Percentiles rank a stretch among this genome's conserved stretches.
phyloP scores from a whole-genome alignment of 2,113 vertebrate species.

The Pipa parva region DNA sequence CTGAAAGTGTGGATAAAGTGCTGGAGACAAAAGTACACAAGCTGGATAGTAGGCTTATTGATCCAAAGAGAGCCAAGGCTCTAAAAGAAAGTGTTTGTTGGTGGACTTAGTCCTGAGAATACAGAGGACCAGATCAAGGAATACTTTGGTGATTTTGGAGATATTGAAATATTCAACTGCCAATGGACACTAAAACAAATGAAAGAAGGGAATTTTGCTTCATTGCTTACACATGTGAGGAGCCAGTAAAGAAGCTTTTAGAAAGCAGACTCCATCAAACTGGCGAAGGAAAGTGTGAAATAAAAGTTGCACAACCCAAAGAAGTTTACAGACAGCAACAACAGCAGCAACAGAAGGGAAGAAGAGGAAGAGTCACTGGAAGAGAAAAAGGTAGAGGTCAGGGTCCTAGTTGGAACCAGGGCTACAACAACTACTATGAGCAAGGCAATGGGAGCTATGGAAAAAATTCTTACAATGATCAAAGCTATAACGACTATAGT shows the following conservation, averaged over 20 bases:
- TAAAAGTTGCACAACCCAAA: conserved; percentile 87
- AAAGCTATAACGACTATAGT: conserved; percentile 80
- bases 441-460: conserved; percentile 82
- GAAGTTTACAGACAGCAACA: conserved; percentile 84
- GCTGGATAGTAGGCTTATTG: conserved; percentile 81
- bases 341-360: conserved; percentile 73
- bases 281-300: conserved; percentile 87
- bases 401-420: conserved; percentile 82
- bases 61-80: conserved; percentile 83
- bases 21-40: conserved; percentile 84
- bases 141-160: conserved; percentile 79
- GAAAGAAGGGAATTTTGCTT: conserved; percentile 86
- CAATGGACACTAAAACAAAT: conserved; percentile 83
- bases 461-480: conserved; percentile 76
- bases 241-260: conserved; percentile 80
- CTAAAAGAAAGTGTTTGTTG: conserved; percentile 84
- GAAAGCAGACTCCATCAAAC: conserved; percentile 86
- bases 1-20: conserved; percentile 83
- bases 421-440: conserved; percentile 81
- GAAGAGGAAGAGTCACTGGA: conserved; percentile 63
- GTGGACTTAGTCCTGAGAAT: conserved; percentile 80
- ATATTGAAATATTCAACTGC: conserved; percentile 86
- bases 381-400: conserved; percentile 76
- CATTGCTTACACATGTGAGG: conserved; percentile 79
- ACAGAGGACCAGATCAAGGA: conserved; percentile 83